phyloP scores from a whole-genome alignment of 2,113 vertebrate species.

The Corythoichthys haematopterus region DNA sequence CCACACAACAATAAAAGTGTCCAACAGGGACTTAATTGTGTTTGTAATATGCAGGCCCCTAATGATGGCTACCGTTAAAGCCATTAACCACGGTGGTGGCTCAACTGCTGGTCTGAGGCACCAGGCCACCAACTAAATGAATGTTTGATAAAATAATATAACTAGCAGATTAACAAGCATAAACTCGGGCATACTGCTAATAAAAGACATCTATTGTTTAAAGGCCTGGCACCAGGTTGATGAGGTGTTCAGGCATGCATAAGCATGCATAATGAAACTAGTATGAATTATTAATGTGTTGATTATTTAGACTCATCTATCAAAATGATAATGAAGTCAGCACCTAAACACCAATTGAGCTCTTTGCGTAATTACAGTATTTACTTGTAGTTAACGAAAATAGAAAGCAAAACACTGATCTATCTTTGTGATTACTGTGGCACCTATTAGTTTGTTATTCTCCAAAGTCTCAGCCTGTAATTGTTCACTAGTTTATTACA shows the following conservation, averaged over 20 bases:
- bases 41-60: slow-evolving; percentile 91
- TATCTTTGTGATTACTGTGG: slow-evolving; percentile 58
- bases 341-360: slow-evolving; percentile 96
- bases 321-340: slow-evolving; percentile 99
- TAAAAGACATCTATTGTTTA: slow-evolving; percentile 97
- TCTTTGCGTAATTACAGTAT: slow-evolving; percentile 97
- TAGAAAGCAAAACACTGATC: slow-evolving; percentile 66
- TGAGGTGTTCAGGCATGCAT: slow-evolving; percentile 96
- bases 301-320: slow-evolving; percentile 99
- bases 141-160: slow-evolving; percentile 99
- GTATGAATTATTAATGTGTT: slow-evolving; percentile 99
- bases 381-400: slow-evolving; percentile 89
- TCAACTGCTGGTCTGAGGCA: slow-evolving; percentile 78
- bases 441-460: slow-evolving; percentile 39
- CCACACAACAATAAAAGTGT: slow-evolving; percentile 83
- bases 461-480: slow-evolving; percentile 25
- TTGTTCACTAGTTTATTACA: background rate
- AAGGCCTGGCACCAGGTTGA: slow-evolving; percentile 92
- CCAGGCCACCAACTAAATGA: slow-evolving; percentile 85
- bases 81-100: slow-evolving; percentile 84
- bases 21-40: slow-evolving; percentile 95
- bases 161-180: slow-evolving; percentile 98
- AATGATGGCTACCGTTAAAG: slow-evolving; percentile 87
- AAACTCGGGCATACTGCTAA: slow-evolving; percentile 86
- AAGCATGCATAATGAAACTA: slow-evolving; percentile 99